Evolutionary conservation across 2,113 vertebrate genomes (phyloP), one percentile per base, ranked within the genome.

Genomic region (Podiceps cristatus): DNA sequence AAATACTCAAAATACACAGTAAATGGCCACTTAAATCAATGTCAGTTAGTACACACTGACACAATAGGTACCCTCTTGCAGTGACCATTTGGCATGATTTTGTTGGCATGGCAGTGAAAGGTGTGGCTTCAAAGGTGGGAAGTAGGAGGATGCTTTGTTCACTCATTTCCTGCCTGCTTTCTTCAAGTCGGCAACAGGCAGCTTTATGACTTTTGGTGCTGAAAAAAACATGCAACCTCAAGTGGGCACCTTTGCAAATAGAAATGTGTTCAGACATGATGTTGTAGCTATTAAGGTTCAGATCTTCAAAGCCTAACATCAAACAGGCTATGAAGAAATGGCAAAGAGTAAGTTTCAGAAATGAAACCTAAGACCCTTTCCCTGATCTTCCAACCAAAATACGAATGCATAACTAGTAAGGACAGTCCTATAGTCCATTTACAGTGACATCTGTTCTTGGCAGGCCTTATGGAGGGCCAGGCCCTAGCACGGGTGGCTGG

Each of bases 21-120:
- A 45, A 40, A 55, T 29, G 7, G 9, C 6, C 24, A 50, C 37
- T 68, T 59, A 73, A 13, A 10, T 63, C 18, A 68, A 13, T 18
- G 10, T 40, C 49, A 63, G 11, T 44, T 62, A 66, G n/a, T 44
- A 80, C 84, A 76, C 23, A 67, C 10, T 14, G 7, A 58, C 29
- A 56, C 4, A 37, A 28, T 10, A 23, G 27, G 25, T 6, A 23
- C 9, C 58, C 13, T 52, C 50, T 60, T 37, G 23, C 40, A 55
- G 18, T 40, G 59, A 76, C 44, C 0, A 0, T 33, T 35, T 42
- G 27, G 17, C 6, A 2, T 4, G 3, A 37, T 37, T 56, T 7
- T 62, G 7, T 62, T 63, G 49, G 13, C 11, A 24, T 42, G 40
- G n/a, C 44, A 64, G 20, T 69, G 50, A 74, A 82, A 73, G 22